Conservation (phyloP, 2,113 vertebrate species). For the Tenebrosternarchus preto region DNA sequence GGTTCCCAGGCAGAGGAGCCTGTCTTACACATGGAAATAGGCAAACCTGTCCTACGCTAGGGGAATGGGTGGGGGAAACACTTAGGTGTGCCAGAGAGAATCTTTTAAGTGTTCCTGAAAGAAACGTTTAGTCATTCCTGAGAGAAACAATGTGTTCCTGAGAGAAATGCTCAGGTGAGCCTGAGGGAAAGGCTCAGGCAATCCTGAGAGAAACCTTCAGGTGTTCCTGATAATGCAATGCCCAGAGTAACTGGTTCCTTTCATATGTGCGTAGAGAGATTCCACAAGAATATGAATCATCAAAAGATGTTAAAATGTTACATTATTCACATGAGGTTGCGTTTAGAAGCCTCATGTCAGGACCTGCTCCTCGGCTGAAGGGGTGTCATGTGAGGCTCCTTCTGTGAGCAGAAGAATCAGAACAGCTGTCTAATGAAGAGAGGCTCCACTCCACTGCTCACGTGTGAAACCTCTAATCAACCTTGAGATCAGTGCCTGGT, state of each 20-base stretch:
- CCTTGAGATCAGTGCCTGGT: not conserved
- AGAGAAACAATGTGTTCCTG: too few relatives aligned
- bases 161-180: too few relatives aligned
- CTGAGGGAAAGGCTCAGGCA: too few relatives aligned
- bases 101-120: too few relatives aligned
- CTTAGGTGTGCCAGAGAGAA: too few relatives aligned
- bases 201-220: too few relatives aligned
- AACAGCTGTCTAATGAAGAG: not conserved
- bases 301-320: not conserved
- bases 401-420: not conserved
- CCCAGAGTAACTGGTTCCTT: too few relatives aligned
- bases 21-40: not conserved
- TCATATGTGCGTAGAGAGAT: not conserved
- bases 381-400: not conserved
- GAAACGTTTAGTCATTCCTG: too few relatives aligned
- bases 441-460: slow-evolving; percentile 13
- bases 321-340: not conserved
- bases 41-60: too few relatives aligned
- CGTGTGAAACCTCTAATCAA: not conserved
- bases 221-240: too few relatives aligned
- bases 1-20: not conserved
- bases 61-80: too few relatives aligned
- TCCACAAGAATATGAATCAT: not conserved
- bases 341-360: not conserved
- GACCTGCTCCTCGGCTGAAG: not conserved